Conservation (phyloP, 1,140 invertebrate genomes). For the Zaprionus kolodkinae region DNA sequence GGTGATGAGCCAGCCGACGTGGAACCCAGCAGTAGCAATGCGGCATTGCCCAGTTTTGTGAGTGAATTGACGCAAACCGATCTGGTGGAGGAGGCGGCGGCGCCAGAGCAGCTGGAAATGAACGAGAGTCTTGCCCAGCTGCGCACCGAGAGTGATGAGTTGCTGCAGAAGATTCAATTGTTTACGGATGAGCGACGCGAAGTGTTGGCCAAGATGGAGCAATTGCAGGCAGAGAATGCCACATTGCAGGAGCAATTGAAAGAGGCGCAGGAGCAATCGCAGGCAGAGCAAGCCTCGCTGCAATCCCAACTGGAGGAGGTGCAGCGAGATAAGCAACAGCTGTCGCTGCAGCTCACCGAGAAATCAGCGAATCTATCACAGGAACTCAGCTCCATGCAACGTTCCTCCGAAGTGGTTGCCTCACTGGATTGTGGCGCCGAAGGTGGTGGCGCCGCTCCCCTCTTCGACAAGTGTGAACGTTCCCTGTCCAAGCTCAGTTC, state of each 20-base stretch:
- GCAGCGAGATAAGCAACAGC: conserved; percentile 40
- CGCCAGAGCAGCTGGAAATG: conserved; percentile 65
- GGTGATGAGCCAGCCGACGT: conserved; percentile 16
- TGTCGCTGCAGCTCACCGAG: conserved; percentile 58
- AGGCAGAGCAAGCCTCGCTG: conserved; percentile 45
- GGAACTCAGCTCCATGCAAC: conserved; percentile 74
- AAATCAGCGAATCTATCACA: conserved; percentile 63
- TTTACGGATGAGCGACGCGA: conserved; percentile 88
- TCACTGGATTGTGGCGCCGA: conserved; percentile 60
- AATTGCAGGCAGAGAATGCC: conserved; percentile 87
- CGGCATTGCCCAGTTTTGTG: conserved; percentile 56
- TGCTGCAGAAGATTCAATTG: conserved; percentile 88
- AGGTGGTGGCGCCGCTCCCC: conserved; percentile 40
- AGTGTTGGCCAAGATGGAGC: conserved; percentile 88
- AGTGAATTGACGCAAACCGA: conserved; percentile 78
- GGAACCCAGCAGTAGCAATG: conserved; percentile 18
- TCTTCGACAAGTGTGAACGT: conserved; percentile 77
- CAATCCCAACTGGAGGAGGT: conserved; percentile 27
- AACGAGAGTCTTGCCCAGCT: conserved; percentile 86
- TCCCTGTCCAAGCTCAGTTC: conserved; percentile 67
- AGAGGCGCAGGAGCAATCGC: conserved; percentile 87
- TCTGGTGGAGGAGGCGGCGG: conserved; percentile 74
- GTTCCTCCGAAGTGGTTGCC: conserved; percentile 75
- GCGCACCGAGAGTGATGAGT: conserved; percentile 86
- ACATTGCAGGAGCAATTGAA: conserved; percentile 79